Evolutionary conservation across 2,113 vertebrate species (phyloP), one percentile per base, ranked within the genome.

Genomic region (Rutilus rutilus): DNA sequence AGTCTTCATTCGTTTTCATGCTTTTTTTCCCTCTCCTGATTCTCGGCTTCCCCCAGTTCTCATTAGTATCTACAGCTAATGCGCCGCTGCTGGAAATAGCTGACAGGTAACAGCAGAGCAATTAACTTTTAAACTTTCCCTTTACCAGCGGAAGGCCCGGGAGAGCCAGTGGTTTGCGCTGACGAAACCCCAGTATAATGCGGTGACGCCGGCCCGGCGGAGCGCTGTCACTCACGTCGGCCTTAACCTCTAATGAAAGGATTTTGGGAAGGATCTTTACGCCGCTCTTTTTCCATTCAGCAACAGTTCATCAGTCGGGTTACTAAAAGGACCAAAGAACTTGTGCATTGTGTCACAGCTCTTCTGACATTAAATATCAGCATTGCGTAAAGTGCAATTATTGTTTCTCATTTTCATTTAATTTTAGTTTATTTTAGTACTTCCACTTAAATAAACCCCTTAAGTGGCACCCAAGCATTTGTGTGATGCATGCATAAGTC

Each of bases 71-170:
- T 62, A 50, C 60, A n/a, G 84, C 87, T 89, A 90, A 90, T 89
- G 78, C 88, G 23, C 19, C 73, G 69, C 85, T 39, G 88, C 89
- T 89, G 88, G 86, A 90, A 91, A 90, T 90, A 90, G 88, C 87
- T 89, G 89, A 90, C 87, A 89, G 89, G 87, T 91, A 90, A 85
- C 87, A 84, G 87, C 86, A 79, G 86, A 88, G 89, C 90, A 91
- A 91, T 89, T 90, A 89, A 90, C 89, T 89, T 91, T 88, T 87
- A 88, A 90, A 90, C 89, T 88, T 86, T 86, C 77, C 64, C 86
- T 86, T 90, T 80, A 90, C 78, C 78, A 86, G 85, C 82, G 57
- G 84, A 57, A 87, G 75, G 74, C 89, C 82, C 87, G n/a, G 74
- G 85, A 89, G 88, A 89, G 85, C 77, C 33, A 30, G 86, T 21